Conservation (phyloP, 2,113 vertebrate species). For the Argyrosomus japonicus region DNA sequence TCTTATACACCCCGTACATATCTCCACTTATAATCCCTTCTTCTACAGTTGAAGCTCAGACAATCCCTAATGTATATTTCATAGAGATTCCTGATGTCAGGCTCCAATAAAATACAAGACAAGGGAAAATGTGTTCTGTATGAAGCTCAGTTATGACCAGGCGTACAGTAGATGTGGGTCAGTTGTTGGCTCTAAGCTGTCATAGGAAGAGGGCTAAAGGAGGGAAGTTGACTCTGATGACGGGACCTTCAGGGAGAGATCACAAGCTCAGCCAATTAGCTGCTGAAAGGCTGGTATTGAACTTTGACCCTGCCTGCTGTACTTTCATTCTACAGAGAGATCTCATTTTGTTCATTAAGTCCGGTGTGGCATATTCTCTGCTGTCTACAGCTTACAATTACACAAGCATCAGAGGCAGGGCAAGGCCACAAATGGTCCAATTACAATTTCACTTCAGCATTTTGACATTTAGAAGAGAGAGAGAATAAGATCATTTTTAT, state of each 20-base stretch:
- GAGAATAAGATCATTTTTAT: background rate
- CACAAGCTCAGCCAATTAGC: constrained; percentile 79
- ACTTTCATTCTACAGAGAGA: constrained; percentile 70
- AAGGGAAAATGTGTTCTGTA: constrained; percentile 13
- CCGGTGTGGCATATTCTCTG: constrained; percentile 49
- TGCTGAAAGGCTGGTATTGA: constrained; percentile 69
- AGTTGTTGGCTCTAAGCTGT: constrained; percentile 64
- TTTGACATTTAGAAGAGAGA: constrained; percentile 64
- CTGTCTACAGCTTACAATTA: constrained; percentile 62
- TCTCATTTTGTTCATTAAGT: constrained; percentile 79
- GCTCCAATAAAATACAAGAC: constrained; percentile 42
- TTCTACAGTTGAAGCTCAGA: background rate
- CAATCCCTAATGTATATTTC: constrained; percentile 21
- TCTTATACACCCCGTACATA: background rate
- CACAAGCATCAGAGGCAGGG: constrained; percentile 61
- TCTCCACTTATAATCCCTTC: constrained; percentile 5
- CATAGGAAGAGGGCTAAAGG: constrained; percentile 58
- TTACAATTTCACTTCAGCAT: constrained; percentile 62
- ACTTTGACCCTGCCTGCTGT: constrained; percentile 72
- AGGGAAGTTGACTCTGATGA: constrained; percentile 60
- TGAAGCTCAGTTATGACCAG: constrained; percentile 31
- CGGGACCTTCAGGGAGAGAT: constrained; percentile 68
- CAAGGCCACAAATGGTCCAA: constrained; percentile 55
- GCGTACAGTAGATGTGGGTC: constrained; percentile 54
- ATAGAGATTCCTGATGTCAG: constrained; percentile 30